phyloP scores from a whole-genome alignment of 2,797 vertebrate species.

The Sardinella longiceps region DNA sequence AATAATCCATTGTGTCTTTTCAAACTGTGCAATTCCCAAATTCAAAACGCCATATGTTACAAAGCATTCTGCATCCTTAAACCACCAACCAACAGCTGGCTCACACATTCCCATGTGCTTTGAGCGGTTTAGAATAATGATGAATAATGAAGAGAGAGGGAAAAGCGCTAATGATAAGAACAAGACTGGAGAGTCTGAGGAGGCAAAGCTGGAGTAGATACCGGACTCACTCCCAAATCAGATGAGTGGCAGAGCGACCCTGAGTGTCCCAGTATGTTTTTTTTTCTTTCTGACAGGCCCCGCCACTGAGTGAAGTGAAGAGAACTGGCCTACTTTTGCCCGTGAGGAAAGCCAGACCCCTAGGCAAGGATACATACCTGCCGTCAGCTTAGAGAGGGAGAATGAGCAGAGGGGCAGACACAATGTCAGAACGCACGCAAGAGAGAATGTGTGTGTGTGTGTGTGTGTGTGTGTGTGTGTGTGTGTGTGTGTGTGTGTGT shows the following conservation, averaged over 20 bases:
- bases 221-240: not conserved
- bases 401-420: not conserved
- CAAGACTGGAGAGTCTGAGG: not conserved
- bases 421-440: not conserved
- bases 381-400: not conserved
- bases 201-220: not conserved
- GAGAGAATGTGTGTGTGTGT: not conserved
- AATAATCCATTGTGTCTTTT: not conserved
- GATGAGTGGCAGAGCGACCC: not conserved
- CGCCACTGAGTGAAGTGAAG: not conserved
- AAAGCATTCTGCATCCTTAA: not conserved
- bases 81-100: not conserved
- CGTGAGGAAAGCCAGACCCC: not conserved
- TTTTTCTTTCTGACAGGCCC: conserved; percentile 1
- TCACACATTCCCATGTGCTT: not conserved
- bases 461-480: not conserved
- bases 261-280: not conserved
- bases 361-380: not conserved
- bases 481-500: not conserved
- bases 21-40: not conserved
- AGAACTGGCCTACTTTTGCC: conserved; percentile 3
- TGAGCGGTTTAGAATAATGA: not conserved
- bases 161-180: not conserved
- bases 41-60: not conserved
- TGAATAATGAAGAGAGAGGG: not conserved